Base-by-base conservation (phyloP, 2,888 invertebrate genomes). In the Coelogynopora nodosa region DNA sequence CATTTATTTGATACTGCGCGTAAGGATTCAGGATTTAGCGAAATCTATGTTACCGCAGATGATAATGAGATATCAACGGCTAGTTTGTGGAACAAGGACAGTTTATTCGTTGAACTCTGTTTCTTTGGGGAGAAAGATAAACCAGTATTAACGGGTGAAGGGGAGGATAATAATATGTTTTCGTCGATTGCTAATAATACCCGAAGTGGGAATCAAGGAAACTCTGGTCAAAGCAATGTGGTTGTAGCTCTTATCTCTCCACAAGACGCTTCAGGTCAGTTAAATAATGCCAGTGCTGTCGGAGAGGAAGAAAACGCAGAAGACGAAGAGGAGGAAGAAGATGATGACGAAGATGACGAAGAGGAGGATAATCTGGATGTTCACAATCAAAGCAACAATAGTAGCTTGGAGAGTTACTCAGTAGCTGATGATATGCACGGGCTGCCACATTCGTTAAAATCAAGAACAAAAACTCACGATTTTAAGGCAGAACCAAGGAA, bases 1-100 rank as follows among this genome's bases (percentile, higher is more conserved):
- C 84, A 84, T 84, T 49, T 31, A 23, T 84, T 84, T 49, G 84
- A 84, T 31, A 31, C 84, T 27, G 49, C 27, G 26, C 84, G 31
- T n/a, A 84, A 31, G 49, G 84, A 84, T 0, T 31, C 31, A 31
- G 2, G 27, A 18, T 30, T 84, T 10, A n/a, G 26, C 31, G 84
- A 84, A 29, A 31, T 84, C 84, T 28, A 84, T 18, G 0, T 84
- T 2, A 2, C 49, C 26, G 27, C 31, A 0, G 27, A 27, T 18
- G 84, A 84, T 27, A 27, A 31, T 31, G 13, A 84, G 27, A 31
- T 31, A 27, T 31, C 31, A 2, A 28, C 31, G 0, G 27, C 84
- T 18, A 84, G 49, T 26, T 31, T 84, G 2, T 84, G 23, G 31
- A 2, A 2, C 2, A 31, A 31, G 49, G 84, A 84, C 31, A 84